Percentiles rank a stretch among this genome's conserved stretches.
Conservation (phyloP, 2,113 vertebrate genomes). For the Neolamprologus caudopunctatus region DNA sequence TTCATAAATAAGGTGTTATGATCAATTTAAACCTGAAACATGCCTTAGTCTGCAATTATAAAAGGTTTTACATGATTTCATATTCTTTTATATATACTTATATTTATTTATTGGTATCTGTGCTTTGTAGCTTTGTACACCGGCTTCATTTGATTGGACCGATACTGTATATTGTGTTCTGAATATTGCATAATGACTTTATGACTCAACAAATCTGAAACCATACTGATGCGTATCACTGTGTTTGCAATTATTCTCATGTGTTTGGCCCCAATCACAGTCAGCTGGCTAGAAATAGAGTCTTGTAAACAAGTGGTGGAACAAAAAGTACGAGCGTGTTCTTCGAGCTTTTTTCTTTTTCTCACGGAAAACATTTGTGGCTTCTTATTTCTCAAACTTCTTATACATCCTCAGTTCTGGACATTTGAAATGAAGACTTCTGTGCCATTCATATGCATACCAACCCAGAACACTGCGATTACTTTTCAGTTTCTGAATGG, state of each 20-base stretch:
- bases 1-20: background rate
- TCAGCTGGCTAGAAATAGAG: background rate
- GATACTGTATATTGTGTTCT: background rate
- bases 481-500: slow-evolving; percentile 41
- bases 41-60: background rate
- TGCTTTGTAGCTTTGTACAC: background rate
- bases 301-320: background rate
- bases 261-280: background rate
- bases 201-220: background rate
- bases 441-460: slow-evolving; percentile 29
- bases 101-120: background rate
- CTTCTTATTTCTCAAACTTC: background rate
- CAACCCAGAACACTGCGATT: slow-evolving; percentile 25
- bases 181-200: background rate
- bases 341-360: background rate
- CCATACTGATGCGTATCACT: background rate
- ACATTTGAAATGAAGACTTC: background rate
- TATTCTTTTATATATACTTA: background rate
- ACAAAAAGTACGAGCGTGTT: background rate
- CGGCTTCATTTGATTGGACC: background rate
- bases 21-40: background rate
- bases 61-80: background rate
- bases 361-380: background rate
- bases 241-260: background rate
- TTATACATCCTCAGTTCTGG: background rate